Base-by-base conservation (phyloP, 2,113 vertebrate species). In the Oenanthe oenanthe region DNA sequence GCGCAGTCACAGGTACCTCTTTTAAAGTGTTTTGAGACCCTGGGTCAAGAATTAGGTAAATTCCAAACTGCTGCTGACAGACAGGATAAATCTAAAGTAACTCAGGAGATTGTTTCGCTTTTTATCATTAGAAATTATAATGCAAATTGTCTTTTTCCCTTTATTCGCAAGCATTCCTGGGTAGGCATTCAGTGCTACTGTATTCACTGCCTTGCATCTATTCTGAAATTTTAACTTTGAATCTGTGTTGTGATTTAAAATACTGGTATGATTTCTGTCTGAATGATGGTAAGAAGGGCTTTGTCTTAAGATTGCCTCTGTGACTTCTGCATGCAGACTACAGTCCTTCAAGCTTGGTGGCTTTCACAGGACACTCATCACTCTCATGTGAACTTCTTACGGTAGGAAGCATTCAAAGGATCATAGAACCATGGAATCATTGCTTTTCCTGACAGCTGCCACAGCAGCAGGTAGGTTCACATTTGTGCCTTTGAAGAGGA, bases 281-380 rank as follows among this genome's bases (percentile, higher is more conserved):
- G 34, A 32, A 56, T 40, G 45, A 26, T 79, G 31, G 2, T 56
- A 42, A 54, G 26, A 73, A 65, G 29, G 53, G 11, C 31, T 67
- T 91, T 73, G 26, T 26, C 2, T 31, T 67, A n/a, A 31, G 29
- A 50, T 6, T 51, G 74, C 16, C 3, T 2, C 15, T 60, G 29
- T 61, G 40, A 56, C 68, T 88, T 92, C 63, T 81, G 63, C 62
- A 13, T 38, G 67, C 21, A 38, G 45, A 20, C n/a, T 38, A 2
- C 7, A 57, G 36, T n/a, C 24, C 0, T 0, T 32, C 3, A 29
- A 29, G 12, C 24, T 58, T 2, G 5, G 42, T 60, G n/a, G 9
- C 50, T 92, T 93, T 48, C n/a, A 36, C 0, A 2, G 48, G 62
- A 61, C 16, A 45, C 36, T 17, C 14, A 11, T 47, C 24, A 10